Conservation (phyloP, 2,888 invertebrate genomes). For the Antheraea yamamai region DNA sequence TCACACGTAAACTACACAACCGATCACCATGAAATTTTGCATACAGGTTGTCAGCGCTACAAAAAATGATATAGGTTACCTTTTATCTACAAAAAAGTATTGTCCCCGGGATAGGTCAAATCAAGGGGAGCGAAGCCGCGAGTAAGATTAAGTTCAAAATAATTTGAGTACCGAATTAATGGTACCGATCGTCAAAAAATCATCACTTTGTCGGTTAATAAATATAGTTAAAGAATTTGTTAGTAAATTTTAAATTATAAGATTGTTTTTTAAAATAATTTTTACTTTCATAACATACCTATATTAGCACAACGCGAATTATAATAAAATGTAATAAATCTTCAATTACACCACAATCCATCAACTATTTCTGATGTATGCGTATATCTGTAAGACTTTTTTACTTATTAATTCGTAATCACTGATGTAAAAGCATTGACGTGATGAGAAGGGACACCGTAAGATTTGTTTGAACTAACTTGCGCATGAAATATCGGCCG, state of each 20-base stretch:
- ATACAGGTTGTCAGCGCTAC: no score
- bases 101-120: no score
- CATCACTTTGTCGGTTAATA: background rate
- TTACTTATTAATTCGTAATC: constrained; percentile 39
- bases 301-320: background rate
- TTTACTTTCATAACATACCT: background rate
- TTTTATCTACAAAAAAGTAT: no score
- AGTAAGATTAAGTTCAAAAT: no score
- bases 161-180: no score
- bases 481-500: constrained; percentile 73
- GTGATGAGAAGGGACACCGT: constrained; percentile 72
- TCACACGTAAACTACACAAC: no score
- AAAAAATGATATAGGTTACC: no score
- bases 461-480: constrained; percentile 81
- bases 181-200: no score
- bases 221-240: background rate
- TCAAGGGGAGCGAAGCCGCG: no score
- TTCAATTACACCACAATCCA: background rate
- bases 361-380: background rate
- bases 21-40: no score
- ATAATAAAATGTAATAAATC: background rate
- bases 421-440: constrained; percentile 62
- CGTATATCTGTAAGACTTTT: background rate
- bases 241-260: background rate
- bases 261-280: background rate